Percentiles rank a stretch among this genome's conserved stretches.
These are phyloP conservation scores for Idaea biselata DNA, from an alignment of 2,888 invertebrate genomes.

Conservation along the genomic window DNA sequence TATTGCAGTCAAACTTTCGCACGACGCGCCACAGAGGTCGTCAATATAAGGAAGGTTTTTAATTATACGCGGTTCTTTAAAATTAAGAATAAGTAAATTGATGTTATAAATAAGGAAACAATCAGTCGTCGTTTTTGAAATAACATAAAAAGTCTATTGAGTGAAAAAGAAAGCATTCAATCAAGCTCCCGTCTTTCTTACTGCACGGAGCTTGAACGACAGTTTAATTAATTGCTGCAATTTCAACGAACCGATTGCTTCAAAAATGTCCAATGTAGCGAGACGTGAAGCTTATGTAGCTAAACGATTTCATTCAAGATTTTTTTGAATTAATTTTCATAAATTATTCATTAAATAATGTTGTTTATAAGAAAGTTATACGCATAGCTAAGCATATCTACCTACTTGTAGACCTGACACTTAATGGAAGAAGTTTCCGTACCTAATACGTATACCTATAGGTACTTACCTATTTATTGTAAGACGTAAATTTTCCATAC, in stretches of 20 bases:
- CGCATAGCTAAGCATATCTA: too few species aligned
- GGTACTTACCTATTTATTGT: too few species aligned
- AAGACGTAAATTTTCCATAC: too few species aligned
- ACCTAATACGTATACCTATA: too few species aligned
- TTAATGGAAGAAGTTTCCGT: too few species aligned
- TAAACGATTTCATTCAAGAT: neutral
- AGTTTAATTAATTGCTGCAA: conserved; percentile 37
- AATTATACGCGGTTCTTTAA: too few species aligned
- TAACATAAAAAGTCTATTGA: neutral
- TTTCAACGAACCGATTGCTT: conserved; percentile 30
- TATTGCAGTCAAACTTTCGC: too few species aligned
- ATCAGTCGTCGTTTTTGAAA: neutral
- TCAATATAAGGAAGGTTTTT: too few species aligned
- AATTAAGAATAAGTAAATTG: neutral
- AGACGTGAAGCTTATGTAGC: conserved; percentile 14
- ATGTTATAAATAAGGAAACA: neutral
- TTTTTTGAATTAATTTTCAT: neutral
- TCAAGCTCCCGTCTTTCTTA: conserved; percentile 2
- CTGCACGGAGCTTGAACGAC: conserved; percentile 29
- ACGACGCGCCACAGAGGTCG: too few species aligned
- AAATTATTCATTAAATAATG: neutral
- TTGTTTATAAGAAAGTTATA: too few species aligned
- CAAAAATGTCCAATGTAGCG: conserved; percentile 25
- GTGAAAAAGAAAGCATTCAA: conserved; percentile 6
- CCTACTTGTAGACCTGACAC: too few species aligned